These are phyloP conservation scores for Himantopus leucocephalus DNA, from an alignment of 2,113 vertebrate species.

Conservation along the genomic window DNA sequence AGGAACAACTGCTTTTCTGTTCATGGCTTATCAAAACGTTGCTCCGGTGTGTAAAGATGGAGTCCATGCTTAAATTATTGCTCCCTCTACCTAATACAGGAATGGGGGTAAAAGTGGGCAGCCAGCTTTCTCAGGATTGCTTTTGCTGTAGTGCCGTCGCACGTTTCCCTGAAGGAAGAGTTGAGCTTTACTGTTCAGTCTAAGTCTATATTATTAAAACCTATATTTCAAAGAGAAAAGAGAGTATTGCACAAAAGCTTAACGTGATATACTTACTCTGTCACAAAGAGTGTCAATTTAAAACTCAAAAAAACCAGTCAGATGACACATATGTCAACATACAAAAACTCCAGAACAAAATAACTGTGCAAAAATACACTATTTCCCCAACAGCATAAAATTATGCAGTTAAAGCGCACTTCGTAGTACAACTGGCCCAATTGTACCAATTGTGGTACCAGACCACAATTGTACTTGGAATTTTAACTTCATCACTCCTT, in stretches of 20 bases:
- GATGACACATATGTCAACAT: not conserved
- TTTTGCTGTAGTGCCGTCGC: not conserved
- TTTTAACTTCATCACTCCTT: not conserved
- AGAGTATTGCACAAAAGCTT: not conserved
- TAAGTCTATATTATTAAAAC: not conserved
- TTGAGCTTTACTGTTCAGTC: not conserved
- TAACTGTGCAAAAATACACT: not conserved
- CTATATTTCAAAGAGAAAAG: not conserved
- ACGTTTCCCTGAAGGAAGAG: not conserved
- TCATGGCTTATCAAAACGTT: not conserved
- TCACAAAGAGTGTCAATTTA: not conserved
- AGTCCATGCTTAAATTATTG: not conserved
- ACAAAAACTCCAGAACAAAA: not conserved
- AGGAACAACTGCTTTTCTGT: not conserved
- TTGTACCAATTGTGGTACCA: not conserved
- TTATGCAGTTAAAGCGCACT: not conserved
- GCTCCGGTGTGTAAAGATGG: not conserved
- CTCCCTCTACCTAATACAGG: fast-evolving
- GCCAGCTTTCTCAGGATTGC: not conserved
- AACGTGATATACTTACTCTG: not conserved
- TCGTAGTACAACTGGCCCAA: not conserved
- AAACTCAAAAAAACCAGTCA: not conserved
- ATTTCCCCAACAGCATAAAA: not conserved
- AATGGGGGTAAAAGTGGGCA: not conserved
- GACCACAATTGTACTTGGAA: not conserved